Conservation (phyloP, 2,113 vertebrate genomes). For the Peromyscus californicus region DNA sequence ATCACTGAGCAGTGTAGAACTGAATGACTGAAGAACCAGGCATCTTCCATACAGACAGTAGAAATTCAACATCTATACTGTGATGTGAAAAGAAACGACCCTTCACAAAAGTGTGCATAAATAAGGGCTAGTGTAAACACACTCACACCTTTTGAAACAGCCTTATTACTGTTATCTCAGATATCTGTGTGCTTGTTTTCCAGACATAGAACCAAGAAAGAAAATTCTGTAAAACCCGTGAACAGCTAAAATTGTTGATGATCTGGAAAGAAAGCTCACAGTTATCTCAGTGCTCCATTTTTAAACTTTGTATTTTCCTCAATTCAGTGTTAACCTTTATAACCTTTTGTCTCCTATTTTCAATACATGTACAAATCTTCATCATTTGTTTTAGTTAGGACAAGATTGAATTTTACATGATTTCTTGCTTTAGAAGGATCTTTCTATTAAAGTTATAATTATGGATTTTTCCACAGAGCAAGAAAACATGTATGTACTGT, state of each 20-base stretch:
- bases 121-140: background rate
- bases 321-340: conserved; percentile 9
- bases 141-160: background rate
- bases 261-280: background rate
- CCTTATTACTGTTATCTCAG: background rate
- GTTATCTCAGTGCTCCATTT: background rate
- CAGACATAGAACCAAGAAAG: background rate
- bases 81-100: background rate
- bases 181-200: background rate
- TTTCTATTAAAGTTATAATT: conserved; percentile 9
- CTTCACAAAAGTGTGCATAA: background rate
- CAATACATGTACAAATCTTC: background rate
- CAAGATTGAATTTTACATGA: background rate
- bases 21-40: too few species aligned
- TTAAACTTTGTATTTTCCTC: conserved; percentile 49
- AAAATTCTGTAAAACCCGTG: conserved; percentile 41
- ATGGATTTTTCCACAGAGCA: conserved; percentile 1
- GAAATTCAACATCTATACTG: background rate
- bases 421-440: background rate
- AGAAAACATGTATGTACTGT: background rate
- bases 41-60: background rate
- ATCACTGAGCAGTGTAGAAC: background rate
- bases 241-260: background rate
- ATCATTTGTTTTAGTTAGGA: conserved; percentile 22
- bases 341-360: conserved; percentile 28